A percentile compares a stretch with the other conserved stretches of the same genome.
phyloP scores from a whole-genome alignment of 2,797 vertebrate genomes.

The Trematocara caparti region DNA sequence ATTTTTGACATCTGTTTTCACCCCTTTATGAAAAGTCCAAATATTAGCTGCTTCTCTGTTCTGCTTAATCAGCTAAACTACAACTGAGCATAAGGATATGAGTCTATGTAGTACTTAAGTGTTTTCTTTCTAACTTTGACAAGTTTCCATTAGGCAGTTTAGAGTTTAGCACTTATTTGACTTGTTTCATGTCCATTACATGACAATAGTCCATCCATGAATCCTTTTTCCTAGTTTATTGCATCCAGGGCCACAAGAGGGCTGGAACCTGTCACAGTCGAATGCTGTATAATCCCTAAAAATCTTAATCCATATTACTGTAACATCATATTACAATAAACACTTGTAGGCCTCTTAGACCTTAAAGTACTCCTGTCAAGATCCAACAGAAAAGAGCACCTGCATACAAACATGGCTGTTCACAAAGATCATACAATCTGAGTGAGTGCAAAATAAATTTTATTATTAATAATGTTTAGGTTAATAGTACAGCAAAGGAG shows the following conservation, averaged over 20 bases:
- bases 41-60: background rate
- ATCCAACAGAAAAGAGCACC: background rate
- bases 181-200: background rate
- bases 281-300: background rate
- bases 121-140: background rate
- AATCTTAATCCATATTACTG: background rate
- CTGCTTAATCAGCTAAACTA: background rate
- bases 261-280: background rate
- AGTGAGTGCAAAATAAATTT: conserved; percentile 27
- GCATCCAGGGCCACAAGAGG: background rate
- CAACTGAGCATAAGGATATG: background rate
- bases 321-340: background rate
- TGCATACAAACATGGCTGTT: background rate
- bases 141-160: background rate
- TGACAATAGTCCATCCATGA: background rate
- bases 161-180: background rate
- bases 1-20: background rate
- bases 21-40: background rate
- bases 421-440: background rate
- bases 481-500: conserved; percentile 58
- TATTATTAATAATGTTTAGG: conserved; percentile 58
- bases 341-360: background rate
- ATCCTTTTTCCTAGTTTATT: background rate
- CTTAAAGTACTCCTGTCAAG: background rate
- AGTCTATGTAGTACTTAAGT: background rate